Percentiles rank a stretch among this genome's conserved stretches.
Conservation (phyloP, 1,140 invertebrate species). For the fruit fly (Drosophila melanogaster) region Release_6_plus_ISO1_MT NT_033779.5:4610501-4611000, state of each 20-base stretch:
- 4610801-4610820: constrained; percentile 15
- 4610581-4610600: constrained; percentile 24
- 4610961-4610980: neutral
- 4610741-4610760: constrained; percentile 16
- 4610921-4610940: constrained; percentile 76
- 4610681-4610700: constrained; percentile 80
- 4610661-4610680: constrained; percentile 80
- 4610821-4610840: constrained; percentile 22
- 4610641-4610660: constrained; percentile 70
- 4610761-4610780: constrained; percentile 1
- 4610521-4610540: constrained; percentile 29
- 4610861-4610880: constrained; percentile 65
- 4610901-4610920: constrained; percentile 83
- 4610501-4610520: constrained; percentile 59
- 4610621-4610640: constrained; percentile 12
- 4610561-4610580: constrained; percentile 20
- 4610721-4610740: constrained; percentile 53
- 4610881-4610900: constrained; percentile 80
- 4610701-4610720: constrained; percentile 78
- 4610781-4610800: constrained; percentile 10
- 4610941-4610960: constrained; percentile 30
- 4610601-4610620: constrained; percentile 73
- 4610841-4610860: constrained; percentile 77
- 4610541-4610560: constrained; percentile 45
- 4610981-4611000: constrained; percentile 72